A percentile compares a stretch with the other conserved stretches of the same genome.
These are phyloP conservation scores for Cephonodes hylas DNA, from an alignment of 2,888 invertebrate genomes.

Conservation along the genomic window DNA sequence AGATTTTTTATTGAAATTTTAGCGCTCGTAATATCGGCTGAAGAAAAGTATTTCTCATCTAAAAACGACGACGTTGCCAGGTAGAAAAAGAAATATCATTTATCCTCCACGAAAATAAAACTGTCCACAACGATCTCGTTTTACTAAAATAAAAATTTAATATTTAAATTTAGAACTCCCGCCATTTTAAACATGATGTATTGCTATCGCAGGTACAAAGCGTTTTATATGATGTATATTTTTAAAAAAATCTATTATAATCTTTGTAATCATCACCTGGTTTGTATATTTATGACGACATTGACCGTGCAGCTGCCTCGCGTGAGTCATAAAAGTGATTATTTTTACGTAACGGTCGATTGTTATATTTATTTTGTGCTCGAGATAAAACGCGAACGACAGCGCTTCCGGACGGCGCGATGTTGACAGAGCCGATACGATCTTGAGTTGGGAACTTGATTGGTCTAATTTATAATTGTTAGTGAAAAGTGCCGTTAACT, in stretches of 20 bases:
- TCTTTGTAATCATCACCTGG: not conserved
- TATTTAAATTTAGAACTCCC: not conserved
- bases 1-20: not conserved
- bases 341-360: not conserved
- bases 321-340: not conserved
- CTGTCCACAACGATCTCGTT: not conserved
- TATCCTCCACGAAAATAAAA: not conserved
- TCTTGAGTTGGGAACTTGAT: constrained; percentile 3
- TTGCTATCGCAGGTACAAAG: not conserved
- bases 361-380: constrained; percentile 1
- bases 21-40: not conserved
- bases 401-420: not conserved
- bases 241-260: not conserved
- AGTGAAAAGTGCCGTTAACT: constrained; percentile 4
- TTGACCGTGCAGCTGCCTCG: not conserved
- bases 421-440: constrained; percentile 3
- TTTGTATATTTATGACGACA: not conserved
- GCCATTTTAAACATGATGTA: not conserved
- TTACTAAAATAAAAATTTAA: not conserved
- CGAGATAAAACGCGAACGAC: not conserved
- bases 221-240: not conserved
- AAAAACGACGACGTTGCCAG: not conserved
- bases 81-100: not conserved
- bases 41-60: not conserved
- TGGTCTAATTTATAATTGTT: constrained; percentile 4